Percentiles rank a stretch among this genome's conserved stretches.
Evolutionary conservation across 2,888 invertebrate genomes (phyloP).

Genomic region (Suillia variegata): DNA sequence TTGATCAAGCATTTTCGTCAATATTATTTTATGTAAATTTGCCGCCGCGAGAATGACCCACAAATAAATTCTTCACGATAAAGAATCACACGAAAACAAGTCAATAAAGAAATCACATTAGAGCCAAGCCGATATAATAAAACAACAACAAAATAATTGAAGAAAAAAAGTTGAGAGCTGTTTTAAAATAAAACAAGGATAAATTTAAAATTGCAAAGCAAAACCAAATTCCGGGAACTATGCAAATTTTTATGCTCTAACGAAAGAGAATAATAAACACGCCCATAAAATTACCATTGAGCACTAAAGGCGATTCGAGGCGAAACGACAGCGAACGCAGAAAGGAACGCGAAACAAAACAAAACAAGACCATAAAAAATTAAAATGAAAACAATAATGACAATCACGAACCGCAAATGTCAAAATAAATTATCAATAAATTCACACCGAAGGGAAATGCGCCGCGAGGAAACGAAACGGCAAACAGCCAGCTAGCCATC

Average conservation of each 20-base stretch:
- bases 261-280: constrained; percentile 23
- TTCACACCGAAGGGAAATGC: constrained; percentile 35
- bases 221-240: background rate
- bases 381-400: constrained; percentile 55
- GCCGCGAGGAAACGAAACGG: background rate
- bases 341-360: too few species aligned
- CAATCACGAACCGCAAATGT: constrained; percentile 54
- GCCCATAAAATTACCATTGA: constrained; percentile 29
- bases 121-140: too few species aligned
- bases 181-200: background rate
- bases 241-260: constrained; percentile 2
- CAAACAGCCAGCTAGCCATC: background rate
- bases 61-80: constrained; percentile 33
- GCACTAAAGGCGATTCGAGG: constrained; percentile 9
- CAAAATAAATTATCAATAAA: constrained; percentile 58
- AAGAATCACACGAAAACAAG: constrained; percentile 25
- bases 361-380: constrained; percentile 42
- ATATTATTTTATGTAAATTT: constrained; percentile 37
- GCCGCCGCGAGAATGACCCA: constrained; percentile 27
- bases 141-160: too few species aligned
- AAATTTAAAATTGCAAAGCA: background rate
- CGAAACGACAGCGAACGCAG: too few species aligned
- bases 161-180: too few species aligned
- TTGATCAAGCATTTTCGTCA: background rate
- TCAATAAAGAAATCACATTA: constrained; percentile 9